Conservation (phyloP, 2,888 invertebrate genomes). For the Tachina fera region DNA sequence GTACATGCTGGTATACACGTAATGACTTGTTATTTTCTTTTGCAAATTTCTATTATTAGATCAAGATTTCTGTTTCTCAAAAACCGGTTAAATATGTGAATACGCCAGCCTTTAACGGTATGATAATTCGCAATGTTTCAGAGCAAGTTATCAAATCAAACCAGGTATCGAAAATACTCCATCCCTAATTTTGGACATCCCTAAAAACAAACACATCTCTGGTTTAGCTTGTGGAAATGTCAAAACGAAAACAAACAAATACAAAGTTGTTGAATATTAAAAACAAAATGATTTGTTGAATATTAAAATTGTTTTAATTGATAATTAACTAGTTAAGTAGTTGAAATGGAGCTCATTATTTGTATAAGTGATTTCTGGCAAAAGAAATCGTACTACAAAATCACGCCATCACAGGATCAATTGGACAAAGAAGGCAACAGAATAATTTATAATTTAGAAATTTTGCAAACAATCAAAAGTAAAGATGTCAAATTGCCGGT, state of each 20-base stretch:
- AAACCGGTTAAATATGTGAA: too few species aligned
- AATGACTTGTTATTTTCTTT: too few species aligned
- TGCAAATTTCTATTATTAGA: too few species aligned
- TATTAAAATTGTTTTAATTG: constrained; percentile 20
- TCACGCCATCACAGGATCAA: constrained; percentile 32
- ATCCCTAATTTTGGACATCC: constrained; percentile 2
- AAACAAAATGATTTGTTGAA: constrained; percentile 4
- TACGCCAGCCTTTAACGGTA: too few species aligned
- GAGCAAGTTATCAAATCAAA: neutral
- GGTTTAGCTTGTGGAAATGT: neutral
- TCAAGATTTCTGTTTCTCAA: too few species aligned
- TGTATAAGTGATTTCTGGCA: constrained; percentile 79
- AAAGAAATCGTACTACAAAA: constrained; percentile 73
- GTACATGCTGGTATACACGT: too few species aligned
- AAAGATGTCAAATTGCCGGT: constrained; percentile 19
- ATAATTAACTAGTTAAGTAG: constrained; percentile 34
- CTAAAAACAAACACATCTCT: constrained; percentile 32
- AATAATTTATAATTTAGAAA: constrained; percentile 24
- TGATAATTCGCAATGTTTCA: too few species aligned
- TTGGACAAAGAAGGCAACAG: constrained; percentile 8
- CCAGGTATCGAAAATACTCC: neutral
- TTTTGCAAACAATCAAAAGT: constrained; percentile 20
- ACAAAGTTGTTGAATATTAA: constrained; percentile 38
- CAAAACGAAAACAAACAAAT: constrained; percentile 11
- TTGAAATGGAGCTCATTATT: constrained; percentile 75